Conservation (phyloP, 2,888 invertebrate species). For the Diadromus collaris region DNA sequence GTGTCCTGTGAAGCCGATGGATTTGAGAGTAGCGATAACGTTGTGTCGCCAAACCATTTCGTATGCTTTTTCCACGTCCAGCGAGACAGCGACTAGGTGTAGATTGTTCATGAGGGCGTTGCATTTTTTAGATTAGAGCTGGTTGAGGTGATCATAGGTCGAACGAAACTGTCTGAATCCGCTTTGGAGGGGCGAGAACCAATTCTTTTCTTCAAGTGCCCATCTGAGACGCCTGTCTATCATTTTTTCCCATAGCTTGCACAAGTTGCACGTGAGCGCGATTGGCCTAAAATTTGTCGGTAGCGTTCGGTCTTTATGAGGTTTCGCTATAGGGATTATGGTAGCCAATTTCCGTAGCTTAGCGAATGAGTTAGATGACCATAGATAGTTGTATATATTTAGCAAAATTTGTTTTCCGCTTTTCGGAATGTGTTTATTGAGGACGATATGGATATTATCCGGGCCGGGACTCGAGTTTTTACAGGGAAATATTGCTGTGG, state of each 20-base stretch:
- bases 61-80: constrained; percentile 32
- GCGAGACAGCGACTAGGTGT: constrained; percentile 42
- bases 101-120: constrained; percentile 49
- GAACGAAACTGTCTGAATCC: constrained; percentile 35
- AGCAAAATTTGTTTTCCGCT: constrained; percentile 5
- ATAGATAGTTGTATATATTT: constrained; percentile 40
- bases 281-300: constrained; percentile 45
- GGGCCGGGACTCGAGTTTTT: constrained; percentile 58
- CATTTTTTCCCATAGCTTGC: constrained; percentile 52
- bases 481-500: background rate
- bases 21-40: background rate
- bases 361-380: constrained; percentile 26
- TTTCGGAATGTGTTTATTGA: constrained; percentile 38
- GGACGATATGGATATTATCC: constrained; percentile 50
- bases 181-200: constrained; percentile 17
- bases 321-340: constrained; percentile 34
- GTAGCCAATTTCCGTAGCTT: constrained; percentile 34
- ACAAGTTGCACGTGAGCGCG: constrained; percentile 39
- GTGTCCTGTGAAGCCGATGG: constrained; percentile 22
- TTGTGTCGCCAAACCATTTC: constrained; percentile 37
- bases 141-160: constrained; percentile 26
- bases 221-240: constrained; percentile 32
- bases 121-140: constrained; percentile 37
- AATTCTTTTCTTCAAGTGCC: constrained; percentile 20
- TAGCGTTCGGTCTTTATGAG: constrained; percentile 38